Conservation (phyloP, 92 coral and sea anemone species). For the Ricordea florida region DNA sequence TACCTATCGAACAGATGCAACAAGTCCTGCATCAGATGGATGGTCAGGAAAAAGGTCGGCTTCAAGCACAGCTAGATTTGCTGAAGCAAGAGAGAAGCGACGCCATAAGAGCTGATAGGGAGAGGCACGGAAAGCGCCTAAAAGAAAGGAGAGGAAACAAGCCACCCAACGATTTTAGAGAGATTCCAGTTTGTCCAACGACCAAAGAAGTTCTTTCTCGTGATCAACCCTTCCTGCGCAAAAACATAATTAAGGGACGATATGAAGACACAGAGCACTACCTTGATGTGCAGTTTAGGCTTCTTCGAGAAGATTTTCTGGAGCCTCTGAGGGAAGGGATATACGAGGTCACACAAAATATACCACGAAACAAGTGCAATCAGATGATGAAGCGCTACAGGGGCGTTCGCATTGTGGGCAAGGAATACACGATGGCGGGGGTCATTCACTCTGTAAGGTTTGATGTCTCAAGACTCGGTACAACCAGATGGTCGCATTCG, state of each 20-base stretch:
- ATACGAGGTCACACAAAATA: constrained; percentile 40
- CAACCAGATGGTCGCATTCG: constrained; percentile 69
- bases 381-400: constrained; percentile 58
- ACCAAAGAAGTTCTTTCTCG: constrained; percentile 56
- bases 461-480: constrained; percentile 50
- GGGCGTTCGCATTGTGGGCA: constrained; percentile 46
- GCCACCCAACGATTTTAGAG: constrained; percentile 79
- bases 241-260: constrained; percentile 63
- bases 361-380: constrained; percentile 46
- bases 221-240: constrained; percentile 69
- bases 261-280: constrained; percentile 74
- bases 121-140: constrained; percentile 22
- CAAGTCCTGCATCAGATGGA: constrained; percentile 4
- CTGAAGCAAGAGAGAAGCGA: constrained; percentile 54
- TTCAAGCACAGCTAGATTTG: constrained; percentile 10
- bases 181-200: constrained; percentile 70
- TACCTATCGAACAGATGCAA: constrained; percentile 53
- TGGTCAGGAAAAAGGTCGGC: constrained; percentile 4
- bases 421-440: constrained; percentile 58
- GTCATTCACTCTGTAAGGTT: constrained; percentile 49
- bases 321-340: constrained; percentile 83
- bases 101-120: constrained; percentile 36
- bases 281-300: constrained; percentile 85
- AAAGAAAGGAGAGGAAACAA: neutral
- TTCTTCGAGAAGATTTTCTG: constrained; percentile 80